Base-by-base conservation (phyloP, 2,888 invertebrate species). In the Julus scanicus region DNA sequence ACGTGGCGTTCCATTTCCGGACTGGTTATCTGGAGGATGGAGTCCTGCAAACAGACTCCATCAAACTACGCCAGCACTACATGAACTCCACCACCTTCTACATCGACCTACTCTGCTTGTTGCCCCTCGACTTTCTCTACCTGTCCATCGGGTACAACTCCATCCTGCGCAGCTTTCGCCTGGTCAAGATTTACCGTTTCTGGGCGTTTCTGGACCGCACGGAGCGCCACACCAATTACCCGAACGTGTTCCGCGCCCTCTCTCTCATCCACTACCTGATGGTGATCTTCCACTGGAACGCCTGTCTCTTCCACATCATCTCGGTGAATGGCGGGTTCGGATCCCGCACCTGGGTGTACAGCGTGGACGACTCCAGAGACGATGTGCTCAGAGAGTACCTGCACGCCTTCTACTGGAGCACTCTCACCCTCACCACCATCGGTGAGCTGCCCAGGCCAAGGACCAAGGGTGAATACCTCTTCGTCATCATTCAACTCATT, bases 271-370 rank as follows among this genome's bases (percentile, higher is more conserved):
- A 98, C 94, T 98, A 98, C 94, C 95, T 98, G 92, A 94, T 98
- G 94, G 98, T 98, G 94, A 97, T 99, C 93, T 99, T 99, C 94
- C 99, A 99, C 94, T 99, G 99, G 99, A 99, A 99, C 93, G 98
- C 98, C 92, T 99, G 99, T 94, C 94, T 99, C 93, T 98, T 98
- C 94, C 97, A 98, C 94, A 96, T 99, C 93, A 97, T 98, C 92
- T 96, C 97, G 94, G 97, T 97, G 94, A 97, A 97, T 94, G 96
- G 97, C 94, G 97, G 97, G 91, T 97, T 97, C 93, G 97, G 97
- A 91, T 96, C 96, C 93, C 96, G 96, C 93, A 96, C 97, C 93
- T 97, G 97, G 97, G 97, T 97, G 93, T 89, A 89, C 37, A 88
- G 88, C 15, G 88, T 88, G 53, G 90, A 89, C 87, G 29, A 48